A percentile compares a stretch with the other conserved stretches of the same genome.
These are phyloP conservation scores for Graphium colonna DNA, from an alignment of 2,888 invertebrate species.

Conservation along the genomic window DNA sequence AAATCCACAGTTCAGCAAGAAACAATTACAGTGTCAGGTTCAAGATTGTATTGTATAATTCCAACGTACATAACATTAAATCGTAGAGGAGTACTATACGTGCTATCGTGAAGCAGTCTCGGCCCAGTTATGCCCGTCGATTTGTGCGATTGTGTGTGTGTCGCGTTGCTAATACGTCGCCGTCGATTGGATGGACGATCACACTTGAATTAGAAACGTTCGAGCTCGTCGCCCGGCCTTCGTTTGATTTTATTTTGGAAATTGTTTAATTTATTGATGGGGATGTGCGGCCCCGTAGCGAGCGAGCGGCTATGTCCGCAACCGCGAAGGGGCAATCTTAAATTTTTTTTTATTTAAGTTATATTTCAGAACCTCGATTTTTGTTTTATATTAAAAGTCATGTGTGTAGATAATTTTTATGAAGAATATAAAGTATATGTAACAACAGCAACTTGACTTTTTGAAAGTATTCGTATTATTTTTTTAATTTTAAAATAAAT, in stretches of 20 bases:
- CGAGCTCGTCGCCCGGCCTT: conserved; percentile 24
- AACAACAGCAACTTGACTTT: conserved; percentile 63
- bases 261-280: conserved; percentile 46
- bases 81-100: too few relatives aligned
- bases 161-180: conserved; percentile 10
- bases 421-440: conserved; percentile 77
- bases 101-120: background rate
- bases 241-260: conserved; percentile 32
- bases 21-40: too few relatives aligned
- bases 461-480: conserved; percentile 35
- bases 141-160: conserved; percentile 14
- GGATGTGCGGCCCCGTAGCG: conserved; percentile 24
- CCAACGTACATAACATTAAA: too few relatives aligned
- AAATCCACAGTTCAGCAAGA: too few relatives aligned
- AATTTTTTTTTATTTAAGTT: conserved; percentile 57
- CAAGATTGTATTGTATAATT: too few relatives aligned
- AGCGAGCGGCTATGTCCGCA: conserved; percentile 10
- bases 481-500: conserved; percentile 28
- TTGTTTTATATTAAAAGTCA: conserved; percentile 73
- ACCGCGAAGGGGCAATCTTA: conserved; percentile 32
- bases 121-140: conserved; percentile 6
- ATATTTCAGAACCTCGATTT: conserved; percentile 67
- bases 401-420: conserved; percentile 79
- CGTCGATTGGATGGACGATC: conserved; percentile 19
- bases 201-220: conserved; percentile 22